phyloP scores from a whole-genome alignment of 1,140 invertebrate genomes.

The Drosophila teissieri region DNA sequence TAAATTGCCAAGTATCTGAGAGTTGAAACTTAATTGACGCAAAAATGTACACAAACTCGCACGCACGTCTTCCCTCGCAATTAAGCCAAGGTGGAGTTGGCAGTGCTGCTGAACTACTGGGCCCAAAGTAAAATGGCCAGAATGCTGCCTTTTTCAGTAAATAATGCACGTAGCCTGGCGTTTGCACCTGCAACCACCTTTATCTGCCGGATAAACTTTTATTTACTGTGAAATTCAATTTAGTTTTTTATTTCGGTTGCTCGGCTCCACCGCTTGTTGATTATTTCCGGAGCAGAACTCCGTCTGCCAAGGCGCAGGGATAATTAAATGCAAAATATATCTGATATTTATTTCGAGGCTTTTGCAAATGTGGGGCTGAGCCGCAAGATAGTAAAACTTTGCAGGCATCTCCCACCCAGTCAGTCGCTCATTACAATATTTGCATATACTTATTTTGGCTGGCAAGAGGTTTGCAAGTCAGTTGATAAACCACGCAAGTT shows the following conservation, averaged over 20 bases:
- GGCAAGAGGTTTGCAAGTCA: conserved; percentile 42
- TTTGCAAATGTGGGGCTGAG: conserved; percentile 77
- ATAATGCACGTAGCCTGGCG: conserved; percentile 51
- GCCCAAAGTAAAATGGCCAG: background rate
- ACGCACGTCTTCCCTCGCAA: conserved; percentile 74
- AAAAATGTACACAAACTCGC: conserved; percentile 75
- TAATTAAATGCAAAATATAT: conserved; percentile 83
- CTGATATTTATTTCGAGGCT: conserved; percentile 79
- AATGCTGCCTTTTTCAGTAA: conserved; percentile 20
- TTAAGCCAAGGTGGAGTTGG: conserved; percentile 52
- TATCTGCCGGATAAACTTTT: conserved; percentile 58
- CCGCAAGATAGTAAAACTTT: conserved; percentile 70
- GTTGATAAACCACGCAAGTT: conserved; percentile 66
- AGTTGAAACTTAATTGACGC: conserved; percentile 81
- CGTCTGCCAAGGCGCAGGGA: conserved; percentile 32
- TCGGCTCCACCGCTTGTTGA: conserved; percentile 28
- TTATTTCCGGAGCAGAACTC: conserved; percentile 29
- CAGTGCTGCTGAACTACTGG: background rate
- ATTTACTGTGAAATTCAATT: conserved; percentile 70
- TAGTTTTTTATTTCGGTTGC: conserved; percentile 47
- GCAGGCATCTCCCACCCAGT: conserved; percentile 59
- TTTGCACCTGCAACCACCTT: conserved; percentile 14
- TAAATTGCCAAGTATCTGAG: conserved; percentile 69
- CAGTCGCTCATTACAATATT: conserved; percentile 53
- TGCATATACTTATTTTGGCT: conserved; percentile 63